Percentiles rank a stretch among this genome's conserved stretches.
Evolutionary conservation across 2,113 vertebrate species (phyloP).

Genomic region (Limanda limanda): DNA sequence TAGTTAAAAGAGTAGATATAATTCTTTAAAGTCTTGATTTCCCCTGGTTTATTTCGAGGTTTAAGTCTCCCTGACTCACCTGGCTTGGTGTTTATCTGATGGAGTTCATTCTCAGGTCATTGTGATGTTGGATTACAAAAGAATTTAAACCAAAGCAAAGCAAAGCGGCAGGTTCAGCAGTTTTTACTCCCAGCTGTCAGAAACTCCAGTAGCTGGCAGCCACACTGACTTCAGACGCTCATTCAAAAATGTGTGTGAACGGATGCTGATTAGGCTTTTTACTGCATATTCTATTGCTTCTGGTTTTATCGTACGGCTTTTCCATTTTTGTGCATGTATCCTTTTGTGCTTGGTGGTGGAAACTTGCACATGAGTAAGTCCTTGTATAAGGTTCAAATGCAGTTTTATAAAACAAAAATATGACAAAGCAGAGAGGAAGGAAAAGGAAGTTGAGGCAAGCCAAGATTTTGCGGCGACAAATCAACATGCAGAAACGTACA

Average conservation of each 20-base stretch:
- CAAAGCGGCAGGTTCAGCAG: conserved; percentile 24
- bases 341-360: background rate
- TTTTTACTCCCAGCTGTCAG: conserved; percentile 29
- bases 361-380: background rate
- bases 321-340: background rate
- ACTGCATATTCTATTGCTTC: background rate
- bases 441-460: background rate
- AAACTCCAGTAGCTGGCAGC: conserved; percentile 4
- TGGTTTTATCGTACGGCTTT: conserved; percentile 1
- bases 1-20: background rate
- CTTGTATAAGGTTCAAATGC: background rate
- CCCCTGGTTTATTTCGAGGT: background rate
- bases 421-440: background rate
- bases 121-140: background rate
- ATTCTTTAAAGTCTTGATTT: background rate
- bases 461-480: background rate
- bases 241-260: conserved; percentile 7
- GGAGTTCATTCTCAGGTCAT: conserved; percentile 27
- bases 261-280: conserved; percentile 24
- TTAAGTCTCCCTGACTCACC: conserved; percentile 5
- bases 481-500: background rate
- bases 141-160: conserved; percentile 9
- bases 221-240: conserved; percentile 14
- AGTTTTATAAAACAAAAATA: background rate
- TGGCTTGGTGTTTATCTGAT: conserved; percentile 12